A percentile compares a stretch with the other conserved stretches of the same genome.
Conservation (phyloP, 2,888 invertebrate genomes). For the Drosophila macrothrix region DNA sequence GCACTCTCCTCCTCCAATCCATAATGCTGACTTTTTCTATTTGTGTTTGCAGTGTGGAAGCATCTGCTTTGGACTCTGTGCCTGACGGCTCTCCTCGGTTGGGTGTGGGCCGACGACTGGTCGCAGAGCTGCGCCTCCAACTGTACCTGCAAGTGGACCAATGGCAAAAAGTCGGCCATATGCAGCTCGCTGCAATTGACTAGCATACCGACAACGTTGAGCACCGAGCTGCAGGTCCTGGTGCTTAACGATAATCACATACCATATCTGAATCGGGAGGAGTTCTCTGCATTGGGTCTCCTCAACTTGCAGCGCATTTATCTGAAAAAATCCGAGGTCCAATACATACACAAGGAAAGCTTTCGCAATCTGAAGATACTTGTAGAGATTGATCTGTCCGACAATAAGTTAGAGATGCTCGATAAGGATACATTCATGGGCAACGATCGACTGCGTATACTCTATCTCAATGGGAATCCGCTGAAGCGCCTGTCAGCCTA, state of each 20-base stretch:
- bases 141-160: slow-evolving; percentile 96
- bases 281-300: slow-evolving; percentile 91
- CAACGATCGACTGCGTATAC: slow-evolving; percentile 91
- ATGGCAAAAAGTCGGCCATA: slow-evolving; percentile 95
- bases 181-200: slow-evolving; percentile 93
- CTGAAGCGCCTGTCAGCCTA: slow-evolving; percentile 89
- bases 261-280: slow-evolving; percentile 90
- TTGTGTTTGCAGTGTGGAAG: slow-evolving; percentile 45
- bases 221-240: slow-evolving; percentile 90
- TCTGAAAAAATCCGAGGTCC: slow-evolving; percentile 90
- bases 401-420: slow-evolving; percentile 91
- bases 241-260: slow-evolving; percentile 93
- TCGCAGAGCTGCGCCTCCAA: slow-evolving; percentile 92
- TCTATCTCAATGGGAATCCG: slow-evolving; percentile 93
- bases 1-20: background rate
- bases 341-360: slow-evolving; percentile 92
- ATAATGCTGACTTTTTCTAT: slow-evolving; percentile 1
- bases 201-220: slow-evolving; percentile 90
- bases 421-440: slow-evolving; percentile 93
- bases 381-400: slow-evolving; percentile 94
- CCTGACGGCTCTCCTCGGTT: slow-evolving; percentile 51
- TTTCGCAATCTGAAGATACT: slow-evolving; percentile 94
- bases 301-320: slow-evolving; percentile 94
- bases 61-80: slow-evolving; percentile 58
- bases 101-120: slow-evolving; percentile 90